Evolutionary conservation across 2,888 invertebrate species (phyloP).

Genomic region (Agrypnus murinus): DNA sequence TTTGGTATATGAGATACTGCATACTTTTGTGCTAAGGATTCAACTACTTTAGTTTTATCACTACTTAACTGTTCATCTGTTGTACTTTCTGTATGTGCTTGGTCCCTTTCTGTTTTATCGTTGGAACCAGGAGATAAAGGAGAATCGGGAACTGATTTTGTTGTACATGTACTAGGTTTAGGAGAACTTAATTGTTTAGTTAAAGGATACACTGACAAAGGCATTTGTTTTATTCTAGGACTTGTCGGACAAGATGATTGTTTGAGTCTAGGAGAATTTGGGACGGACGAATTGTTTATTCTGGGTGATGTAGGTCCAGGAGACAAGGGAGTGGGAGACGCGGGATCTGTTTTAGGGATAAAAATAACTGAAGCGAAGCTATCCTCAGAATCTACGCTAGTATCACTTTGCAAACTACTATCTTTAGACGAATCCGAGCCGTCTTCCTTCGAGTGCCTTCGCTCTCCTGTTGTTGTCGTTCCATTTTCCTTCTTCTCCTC

Average conservation of each 20-base stretch:
- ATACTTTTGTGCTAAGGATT: constrained; percentile 67
- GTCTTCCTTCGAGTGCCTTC: constrained; percentile 88
- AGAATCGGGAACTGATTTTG: constrained; percentile 57
- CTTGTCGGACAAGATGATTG: constrained; percentile 81
- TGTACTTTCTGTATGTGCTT: constrained; percentile 56
- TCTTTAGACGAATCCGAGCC: constrained; percentile 93
- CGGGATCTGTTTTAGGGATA: constrained; percentile 86
- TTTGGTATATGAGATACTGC: constrained; percentile 68
- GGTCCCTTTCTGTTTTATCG: constrained; percentile 70
- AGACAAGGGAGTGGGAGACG: constrained; percentile 77
- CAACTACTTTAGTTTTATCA: constrained; percentile 43
- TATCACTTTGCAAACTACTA: constrained; percentile 93
- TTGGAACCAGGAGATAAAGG: constrained; percentile 67
- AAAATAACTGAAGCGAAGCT: constrained; percentile 95
- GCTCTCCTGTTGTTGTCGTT: constrained; percentile 70
- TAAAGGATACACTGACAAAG: constrained; percentile 73
- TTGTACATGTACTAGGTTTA: constrained; percentile 69
- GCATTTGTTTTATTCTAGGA: constrained; percentile 79
- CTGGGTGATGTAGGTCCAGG: constrained; percentile 79
- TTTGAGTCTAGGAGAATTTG: constrained; percentile 84
- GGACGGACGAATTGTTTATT: constrained; percentile 81
- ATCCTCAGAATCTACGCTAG: constrained; percentile 95
- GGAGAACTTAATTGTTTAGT: constrained; percentile 78
- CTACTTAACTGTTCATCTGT: constrained; percentile 45
- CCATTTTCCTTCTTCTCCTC: constrained; percentile 64